These are phyloP conservation scores for Rhagium mordax DNA, from an alignment of 2,888 invertebrate genomes.

Conservation along the genomic window DNA sequence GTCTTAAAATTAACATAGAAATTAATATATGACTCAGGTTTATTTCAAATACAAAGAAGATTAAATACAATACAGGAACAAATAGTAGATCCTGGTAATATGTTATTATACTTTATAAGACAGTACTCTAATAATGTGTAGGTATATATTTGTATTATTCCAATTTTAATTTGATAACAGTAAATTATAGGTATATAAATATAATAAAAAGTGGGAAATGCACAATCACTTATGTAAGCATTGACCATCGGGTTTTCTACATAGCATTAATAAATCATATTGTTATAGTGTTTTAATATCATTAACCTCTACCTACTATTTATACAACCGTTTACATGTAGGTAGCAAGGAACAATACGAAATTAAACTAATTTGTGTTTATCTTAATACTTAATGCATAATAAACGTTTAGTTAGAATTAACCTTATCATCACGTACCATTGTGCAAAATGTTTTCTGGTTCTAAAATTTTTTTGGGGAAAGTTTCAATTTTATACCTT, in stretches of 20 bases:
- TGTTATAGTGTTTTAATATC: background rate
- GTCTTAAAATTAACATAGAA: no score
- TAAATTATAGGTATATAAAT: slow-evolving; percentile 3
- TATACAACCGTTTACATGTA: background rate
- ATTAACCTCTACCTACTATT: background rate
- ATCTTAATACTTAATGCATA: no score
- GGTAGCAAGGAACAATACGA: background rate
- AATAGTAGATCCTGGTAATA: background rate
- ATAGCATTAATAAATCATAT: background rate
- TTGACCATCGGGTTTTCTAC: background rate
- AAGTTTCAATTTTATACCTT: no score
- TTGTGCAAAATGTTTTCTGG: no score
- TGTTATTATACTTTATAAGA: background rate
- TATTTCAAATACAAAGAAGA: background rate
- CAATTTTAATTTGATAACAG: slow-evolving; percentile 10
- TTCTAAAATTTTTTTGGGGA: no score
- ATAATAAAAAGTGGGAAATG: background rate
- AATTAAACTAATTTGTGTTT: no score
- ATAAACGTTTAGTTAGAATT: no score
- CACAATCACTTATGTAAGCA: background rate
- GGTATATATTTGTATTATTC: background rate
- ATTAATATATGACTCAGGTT: background rate
- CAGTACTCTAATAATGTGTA: background rate
- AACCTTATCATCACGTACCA: no score
- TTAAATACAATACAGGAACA: background rate